Conservation (phyloP, 2,888 invertebrate species). For the Molorchus minor region DNA sequence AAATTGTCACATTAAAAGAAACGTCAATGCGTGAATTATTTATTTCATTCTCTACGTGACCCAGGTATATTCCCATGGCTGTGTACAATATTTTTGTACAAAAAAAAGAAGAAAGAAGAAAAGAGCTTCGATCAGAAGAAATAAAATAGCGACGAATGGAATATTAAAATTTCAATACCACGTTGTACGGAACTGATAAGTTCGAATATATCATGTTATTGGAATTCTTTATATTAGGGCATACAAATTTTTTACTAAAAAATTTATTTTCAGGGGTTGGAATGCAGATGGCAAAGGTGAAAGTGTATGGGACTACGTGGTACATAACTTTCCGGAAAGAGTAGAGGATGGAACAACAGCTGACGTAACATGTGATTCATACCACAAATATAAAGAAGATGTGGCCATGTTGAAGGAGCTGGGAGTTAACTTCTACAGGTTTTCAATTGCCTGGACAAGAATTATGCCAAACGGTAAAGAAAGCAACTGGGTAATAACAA, state of each 20-base stretch:
- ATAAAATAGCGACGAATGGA: too few species aligned
- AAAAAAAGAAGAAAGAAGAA: too few species aligned
- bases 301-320: slow-evolving; percentile 65
- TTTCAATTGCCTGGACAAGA: slow-evolving; percentile 50
- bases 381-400: slow-evolving; percentile 72
- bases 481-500: background rate
- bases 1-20: too few species aligned
- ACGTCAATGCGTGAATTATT: too few species aligned
- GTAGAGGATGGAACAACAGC: slow-evolving; percentile 68
- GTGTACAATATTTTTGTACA: too few species aligned
- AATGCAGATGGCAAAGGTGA: slow-evolving; percentile 57
- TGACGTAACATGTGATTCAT: slow-evolving; percentile 74
- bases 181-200: too few species aligned
- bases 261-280: slow-evolving; percentile 51
- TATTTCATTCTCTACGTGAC: too few species aligned
- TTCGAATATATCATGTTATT: background rate
- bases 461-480: slow-evolving; percentile 68
- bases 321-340: slow-evolving; percentile 60
- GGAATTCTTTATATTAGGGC: background rate
- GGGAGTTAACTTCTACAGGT: slow-evolving; percentile 67
- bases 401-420: slow-evolving; percentile 67
- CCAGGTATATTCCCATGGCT: too few species aligned
- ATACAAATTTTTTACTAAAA: too few species aligned
- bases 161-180: too few species aligned
- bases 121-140: too few species aligned